phyloP scores from a whole-genome alignment of 2,113 vertebrate genomes.

The Hoplias malabaricus region DNA sequence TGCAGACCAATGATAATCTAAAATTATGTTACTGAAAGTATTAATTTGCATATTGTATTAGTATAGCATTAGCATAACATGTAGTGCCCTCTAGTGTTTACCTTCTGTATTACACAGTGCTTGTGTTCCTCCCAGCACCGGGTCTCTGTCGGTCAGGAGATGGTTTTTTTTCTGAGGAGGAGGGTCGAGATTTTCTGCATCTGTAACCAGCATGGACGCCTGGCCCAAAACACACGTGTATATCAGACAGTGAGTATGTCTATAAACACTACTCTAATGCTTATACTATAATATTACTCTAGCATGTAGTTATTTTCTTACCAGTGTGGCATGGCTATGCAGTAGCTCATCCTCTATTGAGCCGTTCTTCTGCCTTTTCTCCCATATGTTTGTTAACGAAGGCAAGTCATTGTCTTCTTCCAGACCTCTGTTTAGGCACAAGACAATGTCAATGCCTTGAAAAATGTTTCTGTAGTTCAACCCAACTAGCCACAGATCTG shows the following conservation, averaged over 20 bases:
- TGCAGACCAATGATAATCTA: not conserved
- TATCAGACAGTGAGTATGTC: not conserved
- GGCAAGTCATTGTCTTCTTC: conserved; percentile 49
- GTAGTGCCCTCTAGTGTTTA: conserved; percentile 35
- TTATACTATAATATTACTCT: not conserved
- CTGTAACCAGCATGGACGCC: conserved; percentile 59
- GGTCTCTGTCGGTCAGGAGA: conserved; percentile 75
- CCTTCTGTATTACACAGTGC: conserved; percentile 66
- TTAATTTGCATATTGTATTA: not conserved
- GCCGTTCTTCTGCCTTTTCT: conserved; percentile 63
- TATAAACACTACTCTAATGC: not conserved
- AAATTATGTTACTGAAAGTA: not conserved
- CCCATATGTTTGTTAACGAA: conserved; percentile 42
- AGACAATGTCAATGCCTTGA: not conserved
- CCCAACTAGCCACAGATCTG: not conserved
- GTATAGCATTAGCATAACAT: too few relatives aligned
- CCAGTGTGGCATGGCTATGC: conserved; percentile 60
- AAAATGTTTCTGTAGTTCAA: not conserved
- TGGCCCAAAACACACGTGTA: conserved; percentile 42
- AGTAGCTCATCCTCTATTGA: conserved; percentile 64
- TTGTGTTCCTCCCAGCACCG: conserved; percentile 63
- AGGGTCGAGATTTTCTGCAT: conserved; percentile 49
- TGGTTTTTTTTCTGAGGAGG: conserved; percentile 44
- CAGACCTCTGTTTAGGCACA: conserved; percentile 49
- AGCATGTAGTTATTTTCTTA: conserved; percentile 30